Base-by-base conservation (phyloP, 2,113 vertebrate species). In the Caretta caretta region DNA sequence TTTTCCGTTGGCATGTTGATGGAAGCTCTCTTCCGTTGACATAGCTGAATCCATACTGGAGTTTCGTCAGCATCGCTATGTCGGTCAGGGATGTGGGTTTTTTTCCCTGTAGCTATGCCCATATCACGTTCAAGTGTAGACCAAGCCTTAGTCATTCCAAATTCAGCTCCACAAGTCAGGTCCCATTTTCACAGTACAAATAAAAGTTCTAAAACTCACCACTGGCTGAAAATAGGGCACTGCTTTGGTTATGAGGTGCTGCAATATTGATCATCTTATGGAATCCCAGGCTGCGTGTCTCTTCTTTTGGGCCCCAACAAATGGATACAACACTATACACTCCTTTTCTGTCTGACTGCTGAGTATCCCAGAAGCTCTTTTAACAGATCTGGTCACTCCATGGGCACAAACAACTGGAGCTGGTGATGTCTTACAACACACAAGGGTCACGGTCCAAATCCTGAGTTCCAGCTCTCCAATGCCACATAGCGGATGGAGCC, bases 181-280 rank as follows among this genome's bases (percentile, higher is more conserved):
- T 53, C 49, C 90, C 27, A 4, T 19, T 94, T 95, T 96, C 83
- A 93, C 96, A 95, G 96, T 96, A 96, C 95, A 94, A 96, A 96
- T 96, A 84, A 95, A 97, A 97, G 91, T 89, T 78, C 87, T 95
- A 89, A 94, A 95, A 96, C 10, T 57, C 56, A 25, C 56, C 22
- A 57, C 56, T 54, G 53, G 19, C 53, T 57, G 56, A 57, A 57
- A 57, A 57, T 27, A 2, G 4, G 25, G 56, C 10, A 5, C 25
- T 12, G 25, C 56, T 57, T 57, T 57, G 56, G 56, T 57, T 57
- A 57, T 57, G 56, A 27, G 56, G 56, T 57, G 10, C 2, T 57
- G 56, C 56, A 57, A 27, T 57, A 57, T 57, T 27, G 56, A 57
- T 57, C 56, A 25, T 57, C 9, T 25, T 56, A 56, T 56, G 53